Percentiles rank a stretch among this genome's conserved stretches.
Conservation (phyloP, 2,888 invertebrate species). For the Meloe dianella region DNA sequence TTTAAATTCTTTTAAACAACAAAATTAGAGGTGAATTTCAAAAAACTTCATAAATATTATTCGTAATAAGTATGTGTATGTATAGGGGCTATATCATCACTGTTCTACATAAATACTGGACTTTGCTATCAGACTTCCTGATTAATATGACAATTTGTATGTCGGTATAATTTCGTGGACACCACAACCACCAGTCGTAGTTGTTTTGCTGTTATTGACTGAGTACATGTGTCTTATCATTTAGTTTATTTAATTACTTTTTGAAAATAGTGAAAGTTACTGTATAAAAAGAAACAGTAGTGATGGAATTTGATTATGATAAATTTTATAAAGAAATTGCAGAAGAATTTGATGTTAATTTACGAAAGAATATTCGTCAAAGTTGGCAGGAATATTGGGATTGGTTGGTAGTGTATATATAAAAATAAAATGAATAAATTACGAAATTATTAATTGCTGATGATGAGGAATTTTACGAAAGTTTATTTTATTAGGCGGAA, state of each 20-base stretch:
- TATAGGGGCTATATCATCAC: conserved; percentile 16
- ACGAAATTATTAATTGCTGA: conserved; percentile 1
- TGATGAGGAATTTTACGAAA: background rate
- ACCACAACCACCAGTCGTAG: conserved; percentile 15
- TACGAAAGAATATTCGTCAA: conserved; percentile 43
- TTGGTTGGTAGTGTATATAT: conserved; percentile 54
- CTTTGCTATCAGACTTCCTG: conserved; percentile 46
- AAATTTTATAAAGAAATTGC: conserved; percentile 52
- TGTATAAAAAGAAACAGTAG: background rate
- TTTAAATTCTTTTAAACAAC: too few relatives aligned
- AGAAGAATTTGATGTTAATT: conserved; percentile 50
- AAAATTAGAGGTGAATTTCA: too few relatives aligned
- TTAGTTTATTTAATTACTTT: conserved; percentile 20
- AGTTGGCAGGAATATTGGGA: conserved; percentile 57
- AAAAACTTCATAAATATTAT: background rate
- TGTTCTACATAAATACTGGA: conserved; percentile 44
- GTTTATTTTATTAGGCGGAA: background rate
- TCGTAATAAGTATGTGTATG: too few relatives aligned
- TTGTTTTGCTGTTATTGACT: conserved; percentile 21
- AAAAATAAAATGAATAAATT: too few relatives aligned
- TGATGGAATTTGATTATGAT: conserved; percentile 46
- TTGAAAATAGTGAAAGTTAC: background rate
- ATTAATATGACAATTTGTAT: conserved; percentile 40
- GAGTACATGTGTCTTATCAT: conserved; percentile 13
- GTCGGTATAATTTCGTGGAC: conserved; percentile 36